These are phyloP conservation scores for Hydrotaea cyrtoneurina DNA, from an alignment of 2,888 invertebrate genomes.

Conservation along the genomic window DNA sequence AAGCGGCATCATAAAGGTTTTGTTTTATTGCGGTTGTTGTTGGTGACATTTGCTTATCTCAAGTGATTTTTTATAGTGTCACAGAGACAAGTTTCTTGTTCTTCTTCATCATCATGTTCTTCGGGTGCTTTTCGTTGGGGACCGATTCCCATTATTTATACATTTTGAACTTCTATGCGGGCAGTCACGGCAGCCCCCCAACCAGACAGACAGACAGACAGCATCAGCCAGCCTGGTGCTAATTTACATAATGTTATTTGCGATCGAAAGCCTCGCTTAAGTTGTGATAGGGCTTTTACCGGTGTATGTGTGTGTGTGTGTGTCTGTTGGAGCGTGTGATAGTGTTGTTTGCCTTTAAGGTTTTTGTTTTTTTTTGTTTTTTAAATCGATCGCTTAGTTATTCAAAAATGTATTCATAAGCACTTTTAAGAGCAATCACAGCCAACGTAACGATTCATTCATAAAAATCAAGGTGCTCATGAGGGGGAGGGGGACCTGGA, in stretches of 20 bases:
- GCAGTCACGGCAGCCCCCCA: too few species aligned
- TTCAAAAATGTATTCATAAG: slow-evolving; percentile 58
- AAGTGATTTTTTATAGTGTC: slow-evolving; percentile 71
- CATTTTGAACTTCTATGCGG: slow-evolving; percentile 3
- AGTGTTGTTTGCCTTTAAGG: slow-evolving; percentile 35
- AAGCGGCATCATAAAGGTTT: slow-evolving; percentile 25
- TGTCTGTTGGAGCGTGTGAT: slow-evolving; percentile 47
- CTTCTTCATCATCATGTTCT: slow-evolving; percentile 7
- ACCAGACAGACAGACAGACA: background rate
- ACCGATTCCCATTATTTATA: slow-evolving; percentile 23
- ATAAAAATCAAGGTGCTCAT: slow-evolving; percentile 47
- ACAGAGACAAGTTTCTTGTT: slow-evolving; percentile 52
- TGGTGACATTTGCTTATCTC: slow-evolving; percentile 70
- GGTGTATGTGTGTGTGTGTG: too few species aligned
- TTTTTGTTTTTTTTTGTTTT: background rate
- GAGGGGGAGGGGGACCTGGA: too few species aligned
- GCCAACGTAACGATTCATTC: slow-evolving; percentile 55
- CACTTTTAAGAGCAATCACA: slow-evolving; percentile 26
- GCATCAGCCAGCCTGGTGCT: slow-evolving; percentile 67
- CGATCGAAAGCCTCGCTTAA: slow-evolving; percentile 15
- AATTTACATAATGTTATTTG: slow-evolving; percentile 77
- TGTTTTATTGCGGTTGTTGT: slow-evolving; percentile 43
- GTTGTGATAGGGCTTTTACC: slow-evolving; percentile 13
- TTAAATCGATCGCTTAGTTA: slow-evolving; percentile 18
- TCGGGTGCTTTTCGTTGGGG: slow-evolving; percentile 25